Percentiles rank a stretch among this genome's conserved stretches.
Evolutionary conservation across 2,888 invertebrate genomes (phyloP).

Genomic region (Gortyna flavago): DNA sequence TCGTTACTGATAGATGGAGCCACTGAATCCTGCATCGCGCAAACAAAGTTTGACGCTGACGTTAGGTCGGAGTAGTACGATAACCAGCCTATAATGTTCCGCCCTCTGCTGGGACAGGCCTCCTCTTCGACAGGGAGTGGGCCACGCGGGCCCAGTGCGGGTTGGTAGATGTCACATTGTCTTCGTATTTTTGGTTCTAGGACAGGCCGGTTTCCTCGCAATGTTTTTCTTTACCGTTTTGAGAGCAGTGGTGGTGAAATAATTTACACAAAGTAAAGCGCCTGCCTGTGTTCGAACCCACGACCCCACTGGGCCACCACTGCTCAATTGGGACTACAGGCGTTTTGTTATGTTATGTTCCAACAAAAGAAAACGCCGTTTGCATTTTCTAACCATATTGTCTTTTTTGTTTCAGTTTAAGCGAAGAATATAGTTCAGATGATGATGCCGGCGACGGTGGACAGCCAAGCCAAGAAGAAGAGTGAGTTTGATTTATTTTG

Average conservation of each 20-base stretch:
- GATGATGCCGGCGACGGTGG: background rate
- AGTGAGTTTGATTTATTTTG: slow-evolving; percentile 1
- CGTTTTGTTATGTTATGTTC: background rate
- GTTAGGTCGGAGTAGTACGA: background rate
- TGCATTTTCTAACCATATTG: background rate
- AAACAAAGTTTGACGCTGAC: background rate
- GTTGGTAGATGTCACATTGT: too few relatives aligned
- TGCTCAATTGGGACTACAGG: background rate
- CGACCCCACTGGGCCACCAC: too few relatives aligned
- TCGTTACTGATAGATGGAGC: background rate
- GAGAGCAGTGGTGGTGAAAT: too few relatives aligned
- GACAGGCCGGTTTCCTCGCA: too few relatives aligned
- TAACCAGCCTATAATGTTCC: too few relatives aligned
- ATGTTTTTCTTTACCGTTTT: too few relatives aligned
- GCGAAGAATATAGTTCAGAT: background rate
- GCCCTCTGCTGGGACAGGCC: too few relatives aligned
- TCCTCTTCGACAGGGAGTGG: too few relatives aligned
- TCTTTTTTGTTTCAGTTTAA: slow-evolving; percentile 21
- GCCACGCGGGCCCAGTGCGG: too few relatives aligned
- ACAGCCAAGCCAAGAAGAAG: background rate
- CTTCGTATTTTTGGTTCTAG: too few relatives aligned
- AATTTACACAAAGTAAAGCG: too few relatives aligned
- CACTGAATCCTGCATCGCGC: background rate
- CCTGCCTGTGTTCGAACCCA: too few relatives aligned
- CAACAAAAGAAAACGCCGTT: background rate